These are phyloP conservation scores for Craniophora ligustri DNA, from an alignment of 2,888 invertebrate species.

Conservation along the genomic window DNA sequence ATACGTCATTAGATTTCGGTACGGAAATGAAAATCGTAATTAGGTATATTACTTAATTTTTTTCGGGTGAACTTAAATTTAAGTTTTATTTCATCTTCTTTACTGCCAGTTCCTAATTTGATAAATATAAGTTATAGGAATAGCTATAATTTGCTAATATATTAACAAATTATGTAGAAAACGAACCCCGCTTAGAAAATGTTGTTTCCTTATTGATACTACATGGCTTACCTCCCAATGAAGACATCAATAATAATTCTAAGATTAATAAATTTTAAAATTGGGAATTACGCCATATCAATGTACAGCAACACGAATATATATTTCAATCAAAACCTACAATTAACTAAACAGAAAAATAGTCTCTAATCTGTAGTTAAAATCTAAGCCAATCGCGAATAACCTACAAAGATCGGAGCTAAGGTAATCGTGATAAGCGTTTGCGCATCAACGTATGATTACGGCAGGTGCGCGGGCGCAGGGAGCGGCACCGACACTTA, in stretches of 20 bases:
- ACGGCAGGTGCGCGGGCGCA: conserved; percentile 43
- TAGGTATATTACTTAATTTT: too few relatives aligned
- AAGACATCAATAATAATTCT: neutral
- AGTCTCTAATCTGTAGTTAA: conserved; percentile 17
- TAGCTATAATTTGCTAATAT: too few relatives aligned
- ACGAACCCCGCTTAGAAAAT: too few relatives aligned
- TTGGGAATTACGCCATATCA: too few relatives aligned
- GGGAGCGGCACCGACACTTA: conserved; percentile 58
- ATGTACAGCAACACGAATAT: too few relatives aligned
- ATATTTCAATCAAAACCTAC: neutral
- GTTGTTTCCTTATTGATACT: too few relatives aligned
- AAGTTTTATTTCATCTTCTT: too few relatives aligned
- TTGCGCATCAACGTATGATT: conserved; percentile 60
- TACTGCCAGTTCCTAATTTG: too few relatives aligned
- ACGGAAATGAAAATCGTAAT: conserved; percentile 17
- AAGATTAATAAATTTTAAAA: too few relatives aligned
- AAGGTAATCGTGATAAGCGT: conserved; percentile 48
- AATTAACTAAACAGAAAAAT: conserved; percentile 15
- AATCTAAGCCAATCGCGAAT: conserved; percentile 35
- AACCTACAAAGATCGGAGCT: conserved; percentile 48
- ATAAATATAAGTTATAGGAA: too few relatives aligned
- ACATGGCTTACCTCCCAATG: neutral
- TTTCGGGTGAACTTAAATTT: too few relatives aligned
- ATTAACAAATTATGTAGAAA: too few relatives aligned
- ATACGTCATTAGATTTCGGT: conserved; percentile 14